Evolutionary conservation across 2,113 vertebrate genomes (phyloP).

Genomic region (Corythornis vintsioides): DNA sequence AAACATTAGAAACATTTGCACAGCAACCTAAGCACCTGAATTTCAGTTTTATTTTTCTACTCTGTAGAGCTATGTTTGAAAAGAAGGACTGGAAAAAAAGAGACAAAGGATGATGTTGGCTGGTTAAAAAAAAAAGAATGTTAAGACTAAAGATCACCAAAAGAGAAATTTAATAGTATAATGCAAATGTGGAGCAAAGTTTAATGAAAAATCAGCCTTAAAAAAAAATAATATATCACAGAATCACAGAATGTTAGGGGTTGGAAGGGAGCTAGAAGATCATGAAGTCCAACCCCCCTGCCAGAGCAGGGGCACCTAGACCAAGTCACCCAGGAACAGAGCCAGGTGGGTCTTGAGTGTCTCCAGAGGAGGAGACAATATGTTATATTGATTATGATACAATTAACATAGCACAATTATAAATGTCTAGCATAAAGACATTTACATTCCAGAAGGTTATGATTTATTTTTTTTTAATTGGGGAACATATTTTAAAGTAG

Average conservation of each 20-base stretch:
- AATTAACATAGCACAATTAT: background rate
- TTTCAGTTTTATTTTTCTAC: background rate
- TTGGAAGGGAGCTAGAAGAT: too few relatives aligned
- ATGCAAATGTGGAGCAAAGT: fast-evolving
- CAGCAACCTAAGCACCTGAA: background rate
- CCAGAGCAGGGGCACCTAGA: too few relatives aligned
- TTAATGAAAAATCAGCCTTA: background rate
- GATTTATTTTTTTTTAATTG: background rate
- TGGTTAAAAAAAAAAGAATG: background rate
- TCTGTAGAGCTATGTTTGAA: background rate
- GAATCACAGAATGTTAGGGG: too few relatives aligned
- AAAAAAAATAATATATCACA: too few relatives aligned
- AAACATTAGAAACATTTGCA: background rate
- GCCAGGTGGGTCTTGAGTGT: too few relatives aligned
- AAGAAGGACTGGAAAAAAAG: background rate
- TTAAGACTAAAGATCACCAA: background rate
- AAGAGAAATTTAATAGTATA: background rate
- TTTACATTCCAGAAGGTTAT: background rate
- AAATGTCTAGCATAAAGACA: background rate
- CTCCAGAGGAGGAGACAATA: too few relatives aligned
- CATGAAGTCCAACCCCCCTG: too few relatives aligned
- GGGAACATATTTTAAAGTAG: background rate
- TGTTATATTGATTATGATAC: background rate
- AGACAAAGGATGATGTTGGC: background rate
- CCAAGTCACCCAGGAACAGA: too few relatives aligned